phyloP scores from a whole-genome alignment of 1,140 invertebrate species.

The Holcopasites calliopsidis region DNA sequence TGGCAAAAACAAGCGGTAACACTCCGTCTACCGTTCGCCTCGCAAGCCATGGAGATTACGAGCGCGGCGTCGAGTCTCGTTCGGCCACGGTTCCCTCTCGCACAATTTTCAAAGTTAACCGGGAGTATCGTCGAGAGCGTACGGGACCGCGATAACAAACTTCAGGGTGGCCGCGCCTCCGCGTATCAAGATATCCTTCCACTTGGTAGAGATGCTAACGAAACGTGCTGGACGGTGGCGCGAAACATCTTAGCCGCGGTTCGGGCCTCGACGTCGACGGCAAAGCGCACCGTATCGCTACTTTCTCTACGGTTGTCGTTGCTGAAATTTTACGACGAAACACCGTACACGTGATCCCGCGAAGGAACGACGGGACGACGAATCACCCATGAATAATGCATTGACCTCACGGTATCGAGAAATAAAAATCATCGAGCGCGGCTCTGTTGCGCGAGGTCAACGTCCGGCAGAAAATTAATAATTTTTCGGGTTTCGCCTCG shows the following conservation, averaged over 20 bases:
- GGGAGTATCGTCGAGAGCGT: slow-evolving; percentile 4
- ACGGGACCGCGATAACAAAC: slow-evolving; percentile 16
- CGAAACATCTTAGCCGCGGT: too few species aligned
- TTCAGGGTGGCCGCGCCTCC: neutral
- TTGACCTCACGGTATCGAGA: slow-evolving; percentile 56
- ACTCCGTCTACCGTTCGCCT: slow-evolving; percentile 69
- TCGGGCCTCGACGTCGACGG: too few species aligned
- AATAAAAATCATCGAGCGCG: slow-evolving; percentile 59
- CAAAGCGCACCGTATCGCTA: too few species aligned
- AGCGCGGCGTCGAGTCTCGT: slow-evolving; percentile 29
- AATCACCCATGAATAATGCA: slow-evolving; percentile 70
- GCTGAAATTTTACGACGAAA: slow-evolving; percentile 42
- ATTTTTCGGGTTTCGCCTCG: slow-evolving; percentile 51
- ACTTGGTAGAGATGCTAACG: slow-evolving; percentile 15
- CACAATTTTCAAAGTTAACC: slow-evolving; percentile 21
- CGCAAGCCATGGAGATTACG: slow-evolving; percentile 60
- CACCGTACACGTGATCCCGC: slow-evolving; percentile 45
- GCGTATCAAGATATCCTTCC: neutral
- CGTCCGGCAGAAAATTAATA: slow-evolving; percentile 53
- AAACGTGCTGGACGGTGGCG: neutral
- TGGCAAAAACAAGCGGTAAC: slow-evolving; percentile 76
- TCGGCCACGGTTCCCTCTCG: neutral
- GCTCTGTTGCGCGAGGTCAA: slow-evolving; percentile 45
- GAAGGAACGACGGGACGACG: slow-evolving; percentile 62
- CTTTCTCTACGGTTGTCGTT: neutral